Conservation (phyloP, 1,140 invertebrate genomes). For the Pentalonia nigronervosa region DNA sequence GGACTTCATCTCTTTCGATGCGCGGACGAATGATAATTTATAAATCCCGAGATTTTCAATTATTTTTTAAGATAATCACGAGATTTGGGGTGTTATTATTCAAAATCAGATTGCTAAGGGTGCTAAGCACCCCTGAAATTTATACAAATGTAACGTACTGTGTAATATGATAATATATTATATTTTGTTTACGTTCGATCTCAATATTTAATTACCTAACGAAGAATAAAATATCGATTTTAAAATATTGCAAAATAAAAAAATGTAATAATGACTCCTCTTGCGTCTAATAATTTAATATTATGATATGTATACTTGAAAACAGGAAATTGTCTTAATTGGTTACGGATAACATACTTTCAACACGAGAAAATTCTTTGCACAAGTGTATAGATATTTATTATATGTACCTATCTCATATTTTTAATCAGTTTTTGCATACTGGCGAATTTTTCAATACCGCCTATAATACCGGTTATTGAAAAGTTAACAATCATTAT, state of each 20-base stretch:
- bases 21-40: no score
- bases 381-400: neutral
- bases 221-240: neutral
- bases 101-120: no score
- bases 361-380: neutral
- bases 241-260: neutral
- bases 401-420: neutral
- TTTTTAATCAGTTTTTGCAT: conserved; percentile 18
- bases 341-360: neutral
- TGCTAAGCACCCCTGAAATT: no score
- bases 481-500: neutral
- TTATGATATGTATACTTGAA: neutral
- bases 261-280: neutral
- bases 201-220: neutral
- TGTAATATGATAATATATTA: neutral
- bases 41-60: no score
- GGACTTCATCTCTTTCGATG: no score
- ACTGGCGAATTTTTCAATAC: neutral
- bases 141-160: neutral
- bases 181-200: neutral
- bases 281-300: neutral
- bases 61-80: no score
- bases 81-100: no score
- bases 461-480: neutral
- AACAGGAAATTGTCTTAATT: neutral